These are phyloP conservation scores for Xyrauchen texanus DNA, from an alignment of 2,113 vertebrate species.

Conservation along the genomic window DNA sequence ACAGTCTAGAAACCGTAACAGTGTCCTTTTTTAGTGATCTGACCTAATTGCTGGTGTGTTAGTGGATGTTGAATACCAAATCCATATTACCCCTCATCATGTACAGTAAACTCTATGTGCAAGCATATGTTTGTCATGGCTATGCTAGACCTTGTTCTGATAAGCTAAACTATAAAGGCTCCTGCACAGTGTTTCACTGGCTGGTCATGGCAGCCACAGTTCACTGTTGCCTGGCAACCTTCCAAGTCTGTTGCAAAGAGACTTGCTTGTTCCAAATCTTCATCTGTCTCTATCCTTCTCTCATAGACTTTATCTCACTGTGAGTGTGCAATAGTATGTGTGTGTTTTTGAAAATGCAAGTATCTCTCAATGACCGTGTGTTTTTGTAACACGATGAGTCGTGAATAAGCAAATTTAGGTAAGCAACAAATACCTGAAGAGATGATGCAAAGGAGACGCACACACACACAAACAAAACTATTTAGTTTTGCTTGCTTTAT, in stretches of 20 bases:
- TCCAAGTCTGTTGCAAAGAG: constrained; percentile 60
- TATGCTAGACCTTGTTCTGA: background rate
- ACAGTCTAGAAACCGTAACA: too few species aligned
- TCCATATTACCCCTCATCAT: background rate
- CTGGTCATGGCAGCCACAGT: constrained; percentile 54
- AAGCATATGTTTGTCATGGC: background rate
- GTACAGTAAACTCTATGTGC: background rate
- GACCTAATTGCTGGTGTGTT: background rate
- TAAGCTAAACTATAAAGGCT: constrained; percentile 28
- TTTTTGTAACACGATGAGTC: too few species aligned
- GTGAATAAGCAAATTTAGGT: too few species aligned
- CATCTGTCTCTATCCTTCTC: constrained; percentile 27
- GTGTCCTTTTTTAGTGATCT: background rate
- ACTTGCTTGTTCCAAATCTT: constrained; percentile 36
- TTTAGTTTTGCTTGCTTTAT: constrained; percentile 54
- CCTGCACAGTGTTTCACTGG: constrained; percentile 47
- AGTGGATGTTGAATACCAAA: background rate
- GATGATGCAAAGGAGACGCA: too few species aligned
- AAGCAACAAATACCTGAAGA: too few species aligned
- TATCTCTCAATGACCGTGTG: background rate
- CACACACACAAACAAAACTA: constrained; percentile 52
- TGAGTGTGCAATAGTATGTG: constrained; percentile 20
- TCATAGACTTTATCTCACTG: constrained; percentile 25
- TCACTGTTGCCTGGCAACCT: constrained; percentile 74
- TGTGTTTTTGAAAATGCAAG: background rate